Base-by-base conservation (phyloP, 2,797 vertebrate species). In the Parauchenoglanis ngamensis region DNA sequence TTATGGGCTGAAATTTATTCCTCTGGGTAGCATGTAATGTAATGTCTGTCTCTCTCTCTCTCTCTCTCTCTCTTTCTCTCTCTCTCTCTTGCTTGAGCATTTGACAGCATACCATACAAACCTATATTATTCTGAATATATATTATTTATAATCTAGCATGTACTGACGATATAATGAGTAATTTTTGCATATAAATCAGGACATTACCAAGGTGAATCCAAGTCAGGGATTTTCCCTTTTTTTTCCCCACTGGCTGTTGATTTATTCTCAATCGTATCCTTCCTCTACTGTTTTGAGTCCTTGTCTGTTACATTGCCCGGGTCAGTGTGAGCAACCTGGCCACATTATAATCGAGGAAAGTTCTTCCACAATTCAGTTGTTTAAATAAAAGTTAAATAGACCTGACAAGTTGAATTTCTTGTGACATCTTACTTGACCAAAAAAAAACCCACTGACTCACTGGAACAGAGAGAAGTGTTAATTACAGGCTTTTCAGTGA, bases 51-150 rank as follows among this genome's bases (percentile, higher is more conserved):
- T 25, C 72, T 73, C 23, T 46, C 40, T 46, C 40, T 73, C 70
- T 12, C 31, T 70, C 67, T 67, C n/a, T 31, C 63, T 28, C 63
- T 65, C 63, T 65, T 31, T 31, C 15, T 35, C 6, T 23, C 44
- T 65, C 56, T 85, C 25, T 85, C 46, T 28, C 7, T 35, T 4
- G 28, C 49, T 52, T 83, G 46, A 59, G 57, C 86, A 73, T 52
- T 83, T 57, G 23, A 81, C 11, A 23, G 2, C 31, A 44, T 23
- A 72, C 19, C 19, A 72, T 11, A 19, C 68, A 72, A 40, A 68
- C 65, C 5, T 68, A 35, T 68, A 35, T 68, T 31, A 68, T 7
- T 35, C 28, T 17, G 65, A 68, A 68, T 68, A 68, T 68, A 35
- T 70, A 19, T 70, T 31, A 65, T 65, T 70, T 40, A 31, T 19